Evolutionary conservation across 1,140 invertebrate genomes (phyloP).

Genomic region (Drosophila prosaltans): DNA sequence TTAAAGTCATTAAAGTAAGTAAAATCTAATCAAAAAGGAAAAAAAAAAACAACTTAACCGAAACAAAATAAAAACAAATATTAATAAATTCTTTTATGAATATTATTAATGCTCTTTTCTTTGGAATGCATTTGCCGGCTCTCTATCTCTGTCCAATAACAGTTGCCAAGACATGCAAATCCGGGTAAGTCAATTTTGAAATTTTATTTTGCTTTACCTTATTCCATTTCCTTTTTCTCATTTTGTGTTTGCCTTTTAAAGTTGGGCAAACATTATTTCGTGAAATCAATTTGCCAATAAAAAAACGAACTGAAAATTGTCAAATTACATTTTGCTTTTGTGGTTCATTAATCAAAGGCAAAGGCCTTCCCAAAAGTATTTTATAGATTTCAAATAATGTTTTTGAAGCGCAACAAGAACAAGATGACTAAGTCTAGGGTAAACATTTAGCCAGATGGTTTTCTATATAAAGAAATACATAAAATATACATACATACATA

Average conservation of each 20-base stretch:
- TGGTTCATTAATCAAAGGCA: constrained; percentile 76
- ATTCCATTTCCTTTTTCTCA: not conserved
- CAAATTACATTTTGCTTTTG: constrained; percentile 64
- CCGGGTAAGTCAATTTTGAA: constrained; percentile 65
- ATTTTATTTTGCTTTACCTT: constrained; percentile 20
- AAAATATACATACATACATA: no score
- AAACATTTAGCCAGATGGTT: not conserved
- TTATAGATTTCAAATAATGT: constrained; percentile 11
- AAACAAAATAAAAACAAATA: constrained; percentile 4
- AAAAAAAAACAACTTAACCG: no score
- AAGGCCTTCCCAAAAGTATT: not conserved
- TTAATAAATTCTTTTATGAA: constrained; percentile 52
- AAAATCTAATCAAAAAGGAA: no score
- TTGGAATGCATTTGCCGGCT: constrained; percentile 33
- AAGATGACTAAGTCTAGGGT: not conserved
- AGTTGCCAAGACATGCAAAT: constrained; percentile 76
- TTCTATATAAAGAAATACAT: no score
- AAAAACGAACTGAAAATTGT: constrained; percentile 37
- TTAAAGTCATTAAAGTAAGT: constrained; percentile 81
- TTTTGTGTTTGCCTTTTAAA: constrained; percentile 14
- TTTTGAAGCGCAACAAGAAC: constrained; percentile 2
- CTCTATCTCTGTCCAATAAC: constrained; percentile 30
- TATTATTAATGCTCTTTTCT: constrained; percentile 61
- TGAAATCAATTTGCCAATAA: constrained; percentile 42
- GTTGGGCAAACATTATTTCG: constrained; percentile 28